phyloP scores from a whole-genome alignment of 2,888 invertebrate species.

The Hofmannophila pseudospretella region DNA sequence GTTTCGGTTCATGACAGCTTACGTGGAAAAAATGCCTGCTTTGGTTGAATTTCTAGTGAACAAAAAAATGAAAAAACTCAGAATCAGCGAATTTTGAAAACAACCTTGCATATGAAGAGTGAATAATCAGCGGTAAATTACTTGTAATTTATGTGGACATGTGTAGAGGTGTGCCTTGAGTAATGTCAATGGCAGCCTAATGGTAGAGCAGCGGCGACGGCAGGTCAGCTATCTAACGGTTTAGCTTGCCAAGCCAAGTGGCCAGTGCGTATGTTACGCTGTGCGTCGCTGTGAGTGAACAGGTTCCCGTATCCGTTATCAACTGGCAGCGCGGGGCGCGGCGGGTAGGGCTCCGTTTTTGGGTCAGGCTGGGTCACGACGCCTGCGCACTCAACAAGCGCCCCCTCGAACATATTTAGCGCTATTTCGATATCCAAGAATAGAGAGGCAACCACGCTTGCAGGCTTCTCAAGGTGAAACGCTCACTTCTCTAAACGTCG shows the following conservation, averaged over 20 bases:
- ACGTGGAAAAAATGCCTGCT: no score
- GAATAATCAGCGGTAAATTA: no score
- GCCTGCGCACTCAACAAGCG: constrained; percentile 61
- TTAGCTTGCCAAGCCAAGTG: constrained; percentile 23
- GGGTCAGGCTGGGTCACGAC: constrained; percentile 75
- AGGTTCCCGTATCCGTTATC: constrained; percentile 68
- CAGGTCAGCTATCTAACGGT: constrained; percentile 39
- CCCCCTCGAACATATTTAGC: constrained; percentile 52
- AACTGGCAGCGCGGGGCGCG: constrained; percentile 57
- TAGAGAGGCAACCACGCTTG: constrained; percentile 57
- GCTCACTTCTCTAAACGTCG: constrained; percentile 71
- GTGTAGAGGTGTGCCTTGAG: constrained; percentile 3
- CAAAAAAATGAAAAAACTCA: no score
- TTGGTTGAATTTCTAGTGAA: no score
- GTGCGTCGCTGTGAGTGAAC: constrained; percentile 43
- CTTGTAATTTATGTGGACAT: not conserved
- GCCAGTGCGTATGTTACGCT: constrained; percentile 33
- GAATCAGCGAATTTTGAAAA: no score
- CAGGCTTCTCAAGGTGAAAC: constrained; percentile 68
- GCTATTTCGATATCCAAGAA: constrained; percentile 61
- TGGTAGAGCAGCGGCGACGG: constrained; percentile 7
- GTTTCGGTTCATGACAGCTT: no score
- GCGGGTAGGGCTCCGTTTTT: constrained; percentile 64
- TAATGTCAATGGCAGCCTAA: constrained; percentile 25
- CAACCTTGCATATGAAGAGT: no score